Percentiles rank a stretch among this genome's conserved stretches.
phyloP scores from a whole-genome alignment of 1,140 invertebrate species.

The Onthophagus taurus region DNA sequence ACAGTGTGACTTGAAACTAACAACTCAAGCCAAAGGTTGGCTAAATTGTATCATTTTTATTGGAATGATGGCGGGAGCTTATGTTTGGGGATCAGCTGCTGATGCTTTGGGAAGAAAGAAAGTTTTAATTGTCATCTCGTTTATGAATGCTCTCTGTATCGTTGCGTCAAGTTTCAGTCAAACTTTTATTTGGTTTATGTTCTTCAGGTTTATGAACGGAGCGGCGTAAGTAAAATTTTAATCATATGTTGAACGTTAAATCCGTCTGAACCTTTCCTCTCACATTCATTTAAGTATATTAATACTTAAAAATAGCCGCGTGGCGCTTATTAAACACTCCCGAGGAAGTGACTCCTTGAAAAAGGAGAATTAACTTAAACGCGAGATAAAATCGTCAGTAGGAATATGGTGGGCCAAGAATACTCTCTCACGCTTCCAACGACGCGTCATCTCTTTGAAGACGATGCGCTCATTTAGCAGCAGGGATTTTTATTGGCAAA shows the following conservation, averaged over 20 bases:
- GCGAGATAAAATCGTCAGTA: too few species aligned
- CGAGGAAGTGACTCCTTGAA: too few species aligned
- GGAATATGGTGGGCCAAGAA: too few species aligned
- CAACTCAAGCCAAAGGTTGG: conserved; percentile 79
- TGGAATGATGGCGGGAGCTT: conserved; percentile 90
- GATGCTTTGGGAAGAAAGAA: conserved; percentile 77
- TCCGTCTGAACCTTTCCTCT: too few species aligned
- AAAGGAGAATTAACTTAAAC: too few species aligned
- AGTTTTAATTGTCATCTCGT: conserved; percentile 77
- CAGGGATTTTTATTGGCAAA: too few species aligned
- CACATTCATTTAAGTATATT: conserved; percentile 2
- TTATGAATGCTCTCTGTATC: conserved; percentile 82
- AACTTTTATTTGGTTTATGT: conserved; percentile 75
- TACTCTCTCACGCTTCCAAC: too few species aligned
- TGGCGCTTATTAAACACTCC: too few species aligned
- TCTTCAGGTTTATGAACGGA: conserved; percentile 83
- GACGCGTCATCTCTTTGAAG: too few species aligned
- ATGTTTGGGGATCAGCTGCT: conserved; percentile 82
- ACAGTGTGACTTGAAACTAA: conserved; percentile 81
- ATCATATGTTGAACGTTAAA: too few species aligned
- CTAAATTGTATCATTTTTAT: conserved; percentile 77
- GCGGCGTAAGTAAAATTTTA: conserved; percentile 66
- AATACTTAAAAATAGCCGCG: too few species aligned
- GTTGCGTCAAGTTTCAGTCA: conserved; percentile 81
- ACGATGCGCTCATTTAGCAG: too few species aligned